Percentiles rank a stretch among this genome's conserved stretches.
Evolutionary conservation across 2,797 vertebrate genomes (phyloP).

Genomic region (Acropternis orthonyx): DNA sequence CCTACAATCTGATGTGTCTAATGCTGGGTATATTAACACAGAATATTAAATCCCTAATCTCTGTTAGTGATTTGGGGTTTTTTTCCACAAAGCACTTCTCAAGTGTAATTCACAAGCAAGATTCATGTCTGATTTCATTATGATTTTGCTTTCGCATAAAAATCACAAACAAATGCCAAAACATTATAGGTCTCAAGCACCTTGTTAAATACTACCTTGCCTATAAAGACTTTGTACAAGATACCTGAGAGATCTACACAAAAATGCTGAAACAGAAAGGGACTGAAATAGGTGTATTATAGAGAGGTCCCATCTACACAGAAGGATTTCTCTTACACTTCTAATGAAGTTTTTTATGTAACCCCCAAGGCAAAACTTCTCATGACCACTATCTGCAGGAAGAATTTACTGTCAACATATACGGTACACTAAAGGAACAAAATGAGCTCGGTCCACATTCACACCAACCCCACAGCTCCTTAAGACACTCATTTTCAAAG

Average conservation of each 20-base stretch:
- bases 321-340: background rate
- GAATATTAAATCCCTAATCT: background rate
- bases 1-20: background rate
- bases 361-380: background rate
- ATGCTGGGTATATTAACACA: background rate
- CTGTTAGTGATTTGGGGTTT: background rate
- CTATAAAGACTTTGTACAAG: background rate
- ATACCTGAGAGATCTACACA: background rate
- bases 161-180: background rate
- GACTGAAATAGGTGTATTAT: background rate
- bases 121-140: background rate
- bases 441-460: background rate
- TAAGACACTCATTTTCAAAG: background rate
- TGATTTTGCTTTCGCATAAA: slow-evolving; percentile 4
- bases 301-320: background rate
- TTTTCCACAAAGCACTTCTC: slow-evolving; percentile 7
- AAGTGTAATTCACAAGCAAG: background rate
- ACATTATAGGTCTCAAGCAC: background rate
- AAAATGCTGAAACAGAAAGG: background rate
- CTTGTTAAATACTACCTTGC: background rate
- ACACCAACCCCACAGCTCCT: background rate
- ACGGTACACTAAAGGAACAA: background rate
- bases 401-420: slow-evolving; percentile 1
- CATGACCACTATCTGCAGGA: background rate
- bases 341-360: background rate